Evolutionary conservation across 2,888 invertebrate species (phyloP).

Genomic region (Ethmia dodecea): DNA sequence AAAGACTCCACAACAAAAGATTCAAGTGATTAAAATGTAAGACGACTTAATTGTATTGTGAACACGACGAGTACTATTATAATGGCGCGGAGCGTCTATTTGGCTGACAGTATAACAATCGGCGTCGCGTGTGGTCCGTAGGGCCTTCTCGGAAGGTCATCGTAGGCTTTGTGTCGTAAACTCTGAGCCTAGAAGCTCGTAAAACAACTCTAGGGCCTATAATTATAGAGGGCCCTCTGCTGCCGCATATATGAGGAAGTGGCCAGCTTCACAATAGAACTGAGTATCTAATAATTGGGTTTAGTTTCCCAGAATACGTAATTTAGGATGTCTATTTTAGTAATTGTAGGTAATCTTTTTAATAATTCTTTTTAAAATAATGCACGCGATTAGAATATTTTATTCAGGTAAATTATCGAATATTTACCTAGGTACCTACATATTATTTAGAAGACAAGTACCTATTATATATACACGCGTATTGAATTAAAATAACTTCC

Average conservation of each 20-base stretch:
- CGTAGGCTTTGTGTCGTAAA: constrained; percentile 40
- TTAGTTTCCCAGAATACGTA: constrained; percentile 21
- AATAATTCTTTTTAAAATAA: too few relatives aligned
- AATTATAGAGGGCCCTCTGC: constrained; percentile 44
- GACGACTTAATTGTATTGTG: constrained; percentile 34
- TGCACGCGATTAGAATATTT: too few relatives aligned
- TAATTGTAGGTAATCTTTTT: too few relatives aligned
- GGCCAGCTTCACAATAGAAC: constrained; percentile 20
- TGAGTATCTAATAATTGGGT: constrained; percentile 26
- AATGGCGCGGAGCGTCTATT: constrained; percentile 41
- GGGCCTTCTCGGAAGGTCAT: constrained; percentile 65
- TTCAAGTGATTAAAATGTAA: constrained; percentile 29
- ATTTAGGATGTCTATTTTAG: too few relatives aligned
- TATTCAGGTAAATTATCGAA: too few relatives aligned
- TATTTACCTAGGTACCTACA: too few relatives aligned
- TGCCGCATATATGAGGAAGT: constrained; percentile 38
- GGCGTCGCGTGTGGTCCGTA: constrained; percentile 54
- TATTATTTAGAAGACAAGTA: too few relatives aligned
- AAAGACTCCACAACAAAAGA: constrained; percentile 21
- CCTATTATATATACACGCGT: too few relatives aligned
- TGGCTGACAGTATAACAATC: constrained; percentile 52
- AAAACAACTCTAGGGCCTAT: constrained; percentile 45
- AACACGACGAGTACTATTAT: constrained; percentile 31
- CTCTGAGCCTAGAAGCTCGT: constrained; percentile 52
- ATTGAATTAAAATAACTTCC: too few relatives aligned